These are phyloP conservation scores for Erebia aethiops DNA, from an alignment of 2,888 invertebrate genomes.

Conservation along the genomic window DNA sequence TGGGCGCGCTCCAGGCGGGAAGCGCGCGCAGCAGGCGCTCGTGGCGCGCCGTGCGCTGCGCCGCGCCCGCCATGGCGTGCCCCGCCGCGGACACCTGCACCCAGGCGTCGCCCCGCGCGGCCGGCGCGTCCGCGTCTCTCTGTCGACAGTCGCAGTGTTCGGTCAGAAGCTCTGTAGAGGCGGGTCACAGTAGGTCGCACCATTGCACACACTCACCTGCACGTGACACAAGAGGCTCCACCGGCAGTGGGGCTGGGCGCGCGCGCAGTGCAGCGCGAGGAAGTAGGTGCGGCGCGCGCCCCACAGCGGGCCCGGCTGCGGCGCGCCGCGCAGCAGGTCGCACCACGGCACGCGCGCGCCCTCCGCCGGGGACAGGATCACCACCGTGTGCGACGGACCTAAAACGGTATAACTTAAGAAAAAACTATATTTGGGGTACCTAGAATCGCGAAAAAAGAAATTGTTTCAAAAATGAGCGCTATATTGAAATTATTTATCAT, in stretches of 20 bases:
- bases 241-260: constrained; percentile 21
- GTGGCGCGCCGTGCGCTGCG: constrained; percentile 76
- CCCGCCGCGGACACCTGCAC: constrained; percentile 84
- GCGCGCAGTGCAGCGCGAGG: constrained; percentile 42
- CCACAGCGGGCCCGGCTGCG: constrained; percentile 44
- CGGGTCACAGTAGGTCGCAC: too few relatives aligned
- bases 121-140: constrained; percentile 61
- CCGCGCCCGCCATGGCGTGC: constrained; percentile 80
- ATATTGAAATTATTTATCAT: not conserved
- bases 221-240: constrained; percentile 45
- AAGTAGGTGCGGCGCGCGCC: constrained; percentile 46
- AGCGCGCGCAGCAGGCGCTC: constrained; percentile 81
- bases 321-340: constrained; percentile 45
- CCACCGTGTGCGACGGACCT: constrained; percentile 52
- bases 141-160: too few relatives aligned
- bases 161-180: too few relatives aligned
- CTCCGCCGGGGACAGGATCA: constrained; percentile 54
- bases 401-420: too few relatives aligned
- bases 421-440: too few relatives aligned
- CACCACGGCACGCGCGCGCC: constrained; percentile 36
- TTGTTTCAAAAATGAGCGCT: constrained; percentile 35
- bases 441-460: too few relatives aligned
- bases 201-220: constrained; percentile 53
- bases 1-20: constrained; percentile 85
- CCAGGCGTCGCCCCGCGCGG: constrained; percentile 25